Base-by-base conservation (phyloP, 2,888 invertebrate genomes). In the Andrena haemorrhoa region DNA sequence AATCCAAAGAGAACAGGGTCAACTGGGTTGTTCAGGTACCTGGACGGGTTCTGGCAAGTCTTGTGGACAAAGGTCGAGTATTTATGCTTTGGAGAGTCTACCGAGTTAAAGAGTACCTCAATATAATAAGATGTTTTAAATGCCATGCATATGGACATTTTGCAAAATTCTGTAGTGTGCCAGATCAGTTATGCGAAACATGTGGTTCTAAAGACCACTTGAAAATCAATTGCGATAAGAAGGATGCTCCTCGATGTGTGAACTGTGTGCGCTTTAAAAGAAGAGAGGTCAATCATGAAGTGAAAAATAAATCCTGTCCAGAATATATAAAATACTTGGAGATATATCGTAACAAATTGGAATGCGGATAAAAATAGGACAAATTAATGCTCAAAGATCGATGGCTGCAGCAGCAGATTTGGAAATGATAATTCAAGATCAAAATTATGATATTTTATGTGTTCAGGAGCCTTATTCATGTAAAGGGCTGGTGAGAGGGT, bases 151-250 rank as follows among this genome's bases (percentile, higher is more conserved):
- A 66, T 29, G 31, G 51, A 4, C 51, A 66, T n/a, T 33, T 49
- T 3, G 60, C 68, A 0, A 75, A 68, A 16, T 5, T 20, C 0
- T 75, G 75, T 10, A 51, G 2, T 12, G 56, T 2, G 1, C 4
- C 20, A 10, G 23, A 65, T 3, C 68, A 49, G 0, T 0, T 75
- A 0, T 75, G 75, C 23, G 58, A 64, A 33, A n/a, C 6, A 2
- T 75, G 75, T 53, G 68, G 68, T 0, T 26, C 16, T 20, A 47
- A 53, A 26, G 66, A 16, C 0, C 75, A 75, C 20, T 41, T 41
- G 41, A 41, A 41, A 41, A 1, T 1, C 0, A 12, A 41, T 1
- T 41, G 41, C 12, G 12, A 41, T 41, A 41, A 12, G 10, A 51
- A 51, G 1, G 49, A 49, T 0, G 7, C 6, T n/a, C 49, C n/a